Evolutionary conservation across 2,797 vertebrate species (phyloP), one percentile per base, ranked within the genome.

Genomic region (Sphaeramia orbicularis): DNA sequence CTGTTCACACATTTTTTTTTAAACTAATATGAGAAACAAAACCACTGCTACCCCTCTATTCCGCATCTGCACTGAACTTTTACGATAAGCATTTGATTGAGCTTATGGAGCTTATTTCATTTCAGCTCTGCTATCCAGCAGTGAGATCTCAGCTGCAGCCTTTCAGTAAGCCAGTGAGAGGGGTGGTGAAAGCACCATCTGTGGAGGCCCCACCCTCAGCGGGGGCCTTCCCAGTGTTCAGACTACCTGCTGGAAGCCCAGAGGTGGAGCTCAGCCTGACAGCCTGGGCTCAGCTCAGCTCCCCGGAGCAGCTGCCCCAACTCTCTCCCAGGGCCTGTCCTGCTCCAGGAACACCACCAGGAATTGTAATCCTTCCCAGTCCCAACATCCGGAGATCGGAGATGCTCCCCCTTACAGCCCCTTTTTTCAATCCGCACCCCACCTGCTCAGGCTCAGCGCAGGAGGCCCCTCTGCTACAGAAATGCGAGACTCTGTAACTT

Each of bases 211-310:
- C 77, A 61, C 88, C 86, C 75, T 80, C 60, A 66, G 73, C 42
- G 68, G 78, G 85, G 70, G 58, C 56, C 79, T 81, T 74, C 79
- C 58, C 70, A 55, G 65, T 51, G 59, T 74, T 65, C 58, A 81
- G 69, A 71, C 82, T 90, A 92, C 90, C 88, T 92, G 89, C 81
- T 86, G 86, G 81, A 89, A 74, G 80, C 87, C 89, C 89, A 88
- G 84, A 92, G 91, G 92, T 86, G 91, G 92, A 92, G 89, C 81
- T 79, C 85, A 83, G 83, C 68, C 81, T 91, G 92, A 92, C 91
- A 90, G 91, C 85, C 83, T 64, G 88, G 71, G 81, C 85, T 82
- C 83, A 80, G 82, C 88, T 74, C 75, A n/a, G 65, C 81, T 87
- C 80, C 87, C 81, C 42, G 50, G 89, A 92, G 91, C 93, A 93